A percentile compares a stretch with the other conserved stretches of the same genome.
These are phyloP conservation scores for Neosilurus mollespiculum DNA, from an alignment of 2,797 vertebrate species.

Conservation along the genomic window DNA sequence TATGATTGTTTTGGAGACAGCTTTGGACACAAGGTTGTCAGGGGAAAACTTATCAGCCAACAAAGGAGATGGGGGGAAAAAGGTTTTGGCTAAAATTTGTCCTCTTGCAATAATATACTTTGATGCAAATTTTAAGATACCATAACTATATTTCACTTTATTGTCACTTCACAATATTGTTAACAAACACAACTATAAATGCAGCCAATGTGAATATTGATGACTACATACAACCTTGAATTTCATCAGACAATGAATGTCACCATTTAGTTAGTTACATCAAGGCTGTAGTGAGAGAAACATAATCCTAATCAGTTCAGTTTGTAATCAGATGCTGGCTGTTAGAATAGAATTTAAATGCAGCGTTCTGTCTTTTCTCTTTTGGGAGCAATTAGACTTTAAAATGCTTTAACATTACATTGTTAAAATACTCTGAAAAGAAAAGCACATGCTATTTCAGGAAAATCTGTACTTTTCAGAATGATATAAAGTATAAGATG, in stretches of 20 bases:
- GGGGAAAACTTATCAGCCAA: background rate
- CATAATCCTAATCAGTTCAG: background rate
- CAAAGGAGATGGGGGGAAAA: too few species aligned
- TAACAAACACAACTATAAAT: background rate
- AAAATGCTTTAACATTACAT: background rate
- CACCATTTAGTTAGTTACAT: background rate
- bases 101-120: background rate
- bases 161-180: too few species aligned
- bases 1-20: background rate
- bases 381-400: background rate
- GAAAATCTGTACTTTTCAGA: background rate
- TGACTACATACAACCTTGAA: background rate
- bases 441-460: background rate
- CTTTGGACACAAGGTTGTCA: background rate
- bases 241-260: background rate
- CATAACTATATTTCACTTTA: background rate
- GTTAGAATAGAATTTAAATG: background rate
- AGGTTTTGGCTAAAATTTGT: background rate
- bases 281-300: background rate
- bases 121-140: background rate
- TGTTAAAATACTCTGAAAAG: background rate
- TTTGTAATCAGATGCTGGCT: background rate
- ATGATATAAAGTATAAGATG: background rate
- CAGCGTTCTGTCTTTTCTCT: background rate
- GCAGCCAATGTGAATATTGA: background rate